phyloP scores from a whole-genome alignment of 1,140 invertebrate genomes.

The Drosophila takahashii region DNA sequence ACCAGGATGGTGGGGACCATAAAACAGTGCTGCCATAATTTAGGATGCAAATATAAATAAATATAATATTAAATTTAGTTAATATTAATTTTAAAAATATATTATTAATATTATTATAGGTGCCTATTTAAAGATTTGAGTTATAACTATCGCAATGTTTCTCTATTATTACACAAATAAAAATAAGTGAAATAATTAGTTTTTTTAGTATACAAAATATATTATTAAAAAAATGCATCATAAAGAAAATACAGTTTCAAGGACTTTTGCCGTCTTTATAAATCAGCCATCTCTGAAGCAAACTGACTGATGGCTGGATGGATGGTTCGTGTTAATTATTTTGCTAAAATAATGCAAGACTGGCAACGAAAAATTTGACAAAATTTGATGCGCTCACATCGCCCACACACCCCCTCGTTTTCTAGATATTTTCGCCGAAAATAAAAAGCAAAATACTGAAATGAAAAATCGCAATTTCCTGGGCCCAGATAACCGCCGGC shows the following conservation, averaged over 20 bases:
- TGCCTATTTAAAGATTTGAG: no score
- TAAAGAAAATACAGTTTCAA: no score
- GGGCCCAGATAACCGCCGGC: conserved; percentile 70
- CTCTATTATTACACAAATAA: no score
- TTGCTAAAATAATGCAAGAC: conserved; percentile 69
- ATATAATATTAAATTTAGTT: no score
- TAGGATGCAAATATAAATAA: not conserved
- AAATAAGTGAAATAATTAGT: no score
- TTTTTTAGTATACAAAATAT: no score
- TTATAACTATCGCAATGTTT: no score
- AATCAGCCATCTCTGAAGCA: not conserved
- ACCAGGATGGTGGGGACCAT: not conserved
- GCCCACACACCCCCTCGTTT: not conserved
- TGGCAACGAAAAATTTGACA: conserved; percentile 66
- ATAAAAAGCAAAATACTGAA: conserved; percentile 57
- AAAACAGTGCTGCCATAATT: conserved; percentile 5
- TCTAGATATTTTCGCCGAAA: conserved; percentile 18
- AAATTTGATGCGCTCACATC: conserved; percentile 65
- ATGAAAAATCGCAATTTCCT: conserved; percentile 82
- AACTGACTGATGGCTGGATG: conserved; percentile 31
- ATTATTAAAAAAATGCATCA: no score
- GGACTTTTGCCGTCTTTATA: no score
- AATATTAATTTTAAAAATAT: no score
- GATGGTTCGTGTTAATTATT: conserved; percentile 78
- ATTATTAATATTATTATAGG: no score